phyloP scores from a whole-genome alignment of 1,140 invertebrate genomes.

The Zaprionus tsacasi region DNA sequence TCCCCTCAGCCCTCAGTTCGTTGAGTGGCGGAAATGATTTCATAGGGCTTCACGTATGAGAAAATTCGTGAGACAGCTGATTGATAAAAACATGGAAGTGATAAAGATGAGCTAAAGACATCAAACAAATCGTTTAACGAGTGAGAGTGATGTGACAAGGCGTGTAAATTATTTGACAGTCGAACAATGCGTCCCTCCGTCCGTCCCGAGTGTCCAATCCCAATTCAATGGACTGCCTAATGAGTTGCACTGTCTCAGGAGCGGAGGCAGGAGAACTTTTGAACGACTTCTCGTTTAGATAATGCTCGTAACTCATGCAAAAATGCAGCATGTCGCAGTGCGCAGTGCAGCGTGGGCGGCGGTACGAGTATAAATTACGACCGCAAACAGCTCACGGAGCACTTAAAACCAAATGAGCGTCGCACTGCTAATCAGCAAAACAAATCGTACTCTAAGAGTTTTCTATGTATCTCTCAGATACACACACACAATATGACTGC shows the following conservation, averaged over 20 bases:
- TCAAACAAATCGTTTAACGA: constrained; percentile 44
- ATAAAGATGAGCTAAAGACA: constrained; percentile 27
- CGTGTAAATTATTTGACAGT: constrained; percentile 33
- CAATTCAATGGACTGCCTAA: constrained; percentile 49
- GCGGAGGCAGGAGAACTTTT: constrained; percentile 16
- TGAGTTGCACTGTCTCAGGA: constrained; percentile 19
- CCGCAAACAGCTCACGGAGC: constrained; percentile 60
- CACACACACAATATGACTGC: constrained; percentile 22
- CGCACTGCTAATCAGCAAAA: constrained; percentile 68
- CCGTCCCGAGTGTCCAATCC: constrained; percentile 21
- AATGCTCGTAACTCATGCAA: constrained; percentile 52
- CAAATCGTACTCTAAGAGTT: constrained; percentile 49
- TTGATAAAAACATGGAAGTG: constrained; percentile 40
- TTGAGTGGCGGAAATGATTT: constrained; percentile 52
- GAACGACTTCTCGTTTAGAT: constrained; percentile 45
- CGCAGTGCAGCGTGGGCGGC: constrained; percentile 48
- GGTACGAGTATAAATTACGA: constrained; percentile 69
- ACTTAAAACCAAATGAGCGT: constrained; percentile 57
- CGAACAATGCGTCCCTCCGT: constrained; percentile 21
- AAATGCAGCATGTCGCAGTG: constrained; percentile 45
- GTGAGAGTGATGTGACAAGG: constrained; percentile 49
- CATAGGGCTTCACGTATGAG: constrained; percentile 31
- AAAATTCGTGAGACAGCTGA: constrained; percentile 34
- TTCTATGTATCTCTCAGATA: constrained; percentile 26
- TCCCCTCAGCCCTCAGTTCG: neutral